Evolutionary conservation across 2,797 vertebrate species (phyloP), one percentile per base, ranked within the genome.

Genomic region (Manis javanica): DNA sequence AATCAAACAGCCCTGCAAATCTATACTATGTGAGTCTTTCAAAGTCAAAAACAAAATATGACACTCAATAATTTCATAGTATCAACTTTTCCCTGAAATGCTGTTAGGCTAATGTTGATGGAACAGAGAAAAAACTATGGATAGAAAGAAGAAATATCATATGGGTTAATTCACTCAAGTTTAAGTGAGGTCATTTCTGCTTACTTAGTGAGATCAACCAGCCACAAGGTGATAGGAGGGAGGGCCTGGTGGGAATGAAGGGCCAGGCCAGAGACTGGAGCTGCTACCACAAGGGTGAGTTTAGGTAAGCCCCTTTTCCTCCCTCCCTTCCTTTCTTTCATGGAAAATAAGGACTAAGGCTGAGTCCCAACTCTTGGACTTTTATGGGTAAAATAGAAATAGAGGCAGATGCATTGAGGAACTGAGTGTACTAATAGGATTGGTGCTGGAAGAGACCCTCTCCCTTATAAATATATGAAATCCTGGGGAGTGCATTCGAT

Each of bases 51-150:
- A 7, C 21, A 31, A 19, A 53, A 9, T 14, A 9, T 15, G 59
- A 0, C 29, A n/a, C 12, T 46, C 53, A 4, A 0, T 13, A 42
- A 46, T 69, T n/a, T 1, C 2, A 29, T 6, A 23, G 37, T 2
- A 19, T 37, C 49, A 5, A 4, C 18, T 63, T 63, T 66, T n/a
- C 49, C 69, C 9, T 72, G 69, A 46, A 46, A 69, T 31, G 34
- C 8, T 24, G 29, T 24, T 68, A 90, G 19, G 34, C 14, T 51
- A 9, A 2, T 2, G 26, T 55, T 59, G 74, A 16, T 3, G 5
- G 51, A 31, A 31, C 15, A 13, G 49, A 79, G 74, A 74, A 61
- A 78, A n/a, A 23, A 14, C 7, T 78, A 78, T 37, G 29, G 31
- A 14, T 14, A 51, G 46, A 34, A 49, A 51, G 19, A 63, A 57